phyloP scores from a whole-genome alignment of 37 sponge, comb jelly and placozoan genomes.

The Beroe forskalii region DNA sequence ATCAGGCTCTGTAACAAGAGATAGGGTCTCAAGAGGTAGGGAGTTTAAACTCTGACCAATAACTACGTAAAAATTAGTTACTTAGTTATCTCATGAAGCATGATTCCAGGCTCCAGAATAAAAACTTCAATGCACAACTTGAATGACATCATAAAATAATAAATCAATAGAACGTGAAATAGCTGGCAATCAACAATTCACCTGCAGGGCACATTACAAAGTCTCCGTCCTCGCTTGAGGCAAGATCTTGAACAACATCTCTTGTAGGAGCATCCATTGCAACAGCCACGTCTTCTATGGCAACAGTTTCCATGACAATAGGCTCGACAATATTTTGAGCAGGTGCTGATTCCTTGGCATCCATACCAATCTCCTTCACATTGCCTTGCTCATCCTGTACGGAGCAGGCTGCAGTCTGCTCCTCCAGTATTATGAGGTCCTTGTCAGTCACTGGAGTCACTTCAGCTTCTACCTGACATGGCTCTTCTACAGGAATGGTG shows the following conservation, averaged over 20 bases:
- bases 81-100: too few species aligned
- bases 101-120: too few species aligned
- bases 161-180: too few species aligned
- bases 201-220: background rate
- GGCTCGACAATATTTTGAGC: background rate
- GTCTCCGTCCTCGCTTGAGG: background rate
- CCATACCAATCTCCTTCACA: background rate
- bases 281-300: background rate
- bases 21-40: too few species aligned
- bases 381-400: background rate
- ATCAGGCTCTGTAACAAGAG: background rate
- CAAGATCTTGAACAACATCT: background rate
- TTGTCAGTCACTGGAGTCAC: background rate
- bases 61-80: too few species aligned
- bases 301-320: background rate
- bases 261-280: background rate
- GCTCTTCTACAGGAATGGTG: background rate
- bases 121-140: too few species aligned
- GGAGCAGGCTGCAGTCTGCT: constrained; percentile 3
- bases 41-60: too few species aligned
- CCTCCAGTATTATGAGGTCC: constrained; percentile 7
- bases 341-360: background rate
- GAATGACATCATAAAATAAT: too few species aligned
- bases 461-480: background rate
- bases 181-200: too few species aligned